Conservation (phyloP, 1,140 invertebrate genomes). For the Drosophila persimilis region DNA sequence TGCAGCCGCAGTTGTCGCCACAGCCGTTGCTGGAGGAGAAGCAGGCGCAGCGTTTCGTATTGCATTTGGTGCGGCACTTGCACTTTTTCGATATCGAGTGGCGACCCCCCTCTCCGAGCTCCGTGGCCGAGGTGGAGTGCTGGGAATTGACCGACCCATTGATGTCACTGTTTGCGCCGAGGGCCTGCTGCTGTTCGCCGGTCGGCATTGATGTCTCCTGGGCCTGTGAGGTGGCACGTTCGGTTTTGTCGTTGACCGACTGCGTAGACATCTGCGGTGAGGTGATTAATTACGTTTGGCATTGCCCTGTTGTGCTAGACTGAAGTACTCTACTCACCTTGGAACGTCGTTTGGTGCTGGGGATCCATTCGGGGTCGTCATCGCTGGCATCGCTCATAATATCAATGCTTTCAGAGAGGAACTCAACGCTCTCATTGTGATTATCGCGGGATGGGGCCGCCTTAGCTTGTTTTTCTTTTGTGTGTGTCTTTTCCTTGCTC, state of each 20-base stretch:
- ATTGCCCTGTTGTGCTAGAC: background rate
- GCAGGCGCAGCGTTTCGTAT: constrained; percentile 62
- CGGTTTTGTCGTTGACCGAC: no score
- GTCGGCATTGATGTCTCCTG: no score
- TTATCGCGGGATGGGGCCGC: background rate
- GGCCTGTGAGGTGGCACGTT: no score
- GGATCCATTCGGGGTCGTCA: constrained; percentile 89
- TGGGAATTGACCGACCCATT: constrained; percentile 22
- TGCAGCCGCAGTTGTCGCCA: constrained; percentile 36
- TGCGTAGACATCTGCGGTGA: no score
- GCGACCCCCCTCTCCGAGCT: constrained; percentile 1
- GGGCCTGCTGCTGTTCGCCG: no score
- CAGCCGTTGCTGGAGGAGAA: constrained; percentile 20
- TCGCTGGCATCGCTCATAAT: constrained; percentile 74
- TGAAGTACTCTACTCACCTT: background rate
- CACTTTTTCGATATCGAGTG: constrained; percentile 19
- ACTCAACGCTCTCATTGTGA: background rate
- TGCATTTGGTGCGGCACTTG: constrained; percentile 58
- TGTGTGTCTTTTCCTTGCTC: background rate
- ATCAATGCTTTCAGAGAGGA: constrained; percentile 10
- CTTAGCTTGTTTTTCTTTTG: background rate
- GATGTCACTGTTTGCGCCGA: background rate
- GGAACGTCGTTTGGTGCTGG: background rate
- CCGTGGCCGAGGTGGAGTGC: constrained; percentile 12
- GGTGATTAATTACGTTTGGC: background rate